Conservation (phyloP, 2,888 invertebrate genomes). For the Drosophila kuntzei region DNA sequence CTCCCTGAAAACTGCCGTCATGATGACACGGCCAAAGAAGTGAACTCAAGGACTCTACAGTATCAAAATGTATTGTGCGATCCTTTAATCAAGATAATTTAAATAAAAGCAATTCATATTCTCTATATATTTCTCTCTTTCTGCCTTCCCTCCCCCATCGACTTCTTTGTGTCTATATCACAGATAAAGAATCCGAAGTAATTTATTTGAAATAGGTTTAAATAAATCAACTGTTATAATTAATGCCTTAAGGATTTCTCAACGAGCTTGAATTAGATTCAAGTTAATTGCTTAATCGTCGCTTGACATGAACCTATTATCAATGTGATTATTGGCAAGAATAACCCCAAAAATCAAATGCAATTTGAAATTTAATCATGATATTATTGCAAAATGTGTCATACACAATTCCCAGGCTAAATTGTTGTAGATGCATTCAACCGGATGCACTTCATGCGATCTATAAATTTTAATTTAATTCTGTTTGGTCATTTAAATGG, state of each 20-base stretch:
- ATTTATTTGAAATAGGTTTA: too few relatives aligned
- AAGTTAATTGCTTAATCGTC: constrained; percentile 31
- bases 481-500: constrained; percentile 49
- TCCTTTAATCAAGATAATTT: background rate
- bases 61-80: too few relatives aligned
- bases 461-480: constrained; percentile 70
- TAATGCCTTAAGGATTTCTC: background rate
- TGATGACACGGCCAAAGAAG: constrained; percentile 17
- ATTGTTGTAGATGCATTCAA: constrained; percentile 12
- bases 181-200: too few relatives aligned
- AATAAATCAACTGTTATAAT: background rate
- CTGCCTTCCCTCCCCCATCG: too few relatives aligned
- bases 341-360: constrained; percentile 12
- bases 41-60: background rate
- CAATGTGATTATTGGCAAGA: constrained; percentile 15
- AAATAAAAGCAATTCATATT: too few relatives aligned
- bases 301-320: constrained; percentile 10
- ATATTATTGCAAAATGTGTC: constrained; percentile 18
- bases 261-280: background rate
- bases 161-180: too few relatives aligned
- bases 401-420: constrained; percentile 36
- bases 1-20: constrained; percentile 1
- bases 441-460: constrained; percentile 48
- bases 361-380: constrained; percentile 39
- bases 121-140: too few relatives aligned